phyloP scores from a whole-genome alignment of 2,113 vertebrate genomes.

The Grallaria varia region DNA sequence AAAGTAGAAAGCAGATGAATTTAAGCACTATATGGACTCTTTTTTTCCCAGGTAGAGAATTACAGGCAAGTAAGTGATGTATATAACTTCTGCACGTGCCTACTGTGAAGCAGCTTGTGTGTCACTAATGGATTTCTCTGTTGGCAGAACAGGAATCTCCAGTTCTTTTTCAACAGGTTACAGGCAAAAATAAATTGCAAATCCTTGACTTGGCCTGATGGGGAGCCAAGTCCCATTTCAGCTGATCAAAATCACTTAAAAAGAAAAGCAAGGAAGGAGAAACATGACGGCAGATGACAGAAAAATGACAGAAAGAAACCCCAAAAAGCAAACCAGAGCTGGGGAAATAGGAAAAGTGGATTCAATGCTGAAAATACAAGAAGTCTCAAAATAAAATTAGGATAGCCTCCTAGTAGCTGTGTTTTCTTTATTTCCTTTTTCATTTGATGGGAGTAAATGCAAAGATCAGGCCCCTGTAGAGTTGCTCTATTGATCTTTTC shows the following conservation, averaged over 20 bases:
- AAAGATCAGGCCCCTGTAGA: background rate
- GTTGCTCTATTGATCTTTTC: background rate
- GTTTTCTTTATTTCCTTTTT: background rate
- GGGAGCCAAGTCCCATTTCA: background rate
- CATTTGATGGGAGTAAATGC: background rate
- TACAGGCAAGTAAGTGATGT: slow-evolving; percentile 7
- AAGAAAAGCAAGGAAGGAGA: background rate
- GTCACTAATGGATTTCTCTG: background rate
- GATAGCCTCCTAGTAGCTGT: background rate
- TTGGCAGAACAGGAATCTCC: slow-evolving; percentile 1
- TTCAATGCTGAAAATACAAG: background rate
- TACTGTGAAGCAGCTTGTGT: background rate
- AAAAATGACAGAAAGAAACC: background rate
- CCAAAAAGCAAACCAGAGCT: background rate
- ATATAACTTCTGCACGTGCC: background rate
- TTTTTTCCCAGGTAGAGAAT: background rate
- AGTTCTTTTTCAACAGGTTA: slow-evolving; percentile 42
- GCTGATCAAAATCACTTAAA: background rate
- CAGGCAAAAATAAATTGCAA: slow-evolving; percentile 22
- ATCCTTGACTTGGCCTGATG: background rate
- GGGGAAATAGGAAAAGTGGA: background rate
- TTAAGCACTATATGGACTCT: background rate
- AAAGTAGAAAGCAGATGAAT: background rate
- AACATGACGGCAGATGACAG: background rate
- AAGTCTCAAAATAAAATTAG: background rate